These are phyloP conservation scores for Acanthosoma haemorrhoidale DNA, from an alignment of 2,888 invertebrate genomes.

Conservation along the genomic window DNA sequence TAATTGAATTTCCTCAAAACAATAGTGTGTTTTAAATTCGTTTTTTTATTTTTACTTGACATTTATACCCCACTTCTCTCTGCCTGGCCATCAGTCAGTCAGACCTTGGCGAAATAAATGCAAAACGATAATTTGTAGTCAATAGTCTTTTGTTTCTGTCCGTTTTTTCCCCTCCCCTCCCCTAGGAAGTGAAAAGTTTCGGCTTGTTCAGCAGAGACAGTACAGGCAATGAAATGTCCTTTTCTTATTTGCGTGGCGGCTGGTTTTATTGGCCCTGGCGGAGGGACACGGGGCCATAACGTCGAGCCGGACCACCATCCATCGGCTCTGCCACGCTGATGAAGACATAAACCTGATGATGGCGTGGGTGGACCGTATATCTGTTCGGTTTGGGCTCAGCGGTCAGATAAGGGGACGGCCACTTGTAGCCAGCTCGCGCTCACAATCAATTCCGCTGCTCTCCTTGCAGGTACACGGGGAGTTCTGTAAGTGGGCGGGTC, in stretches of 20 bases:
- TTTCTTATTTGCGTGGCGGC: neutral
- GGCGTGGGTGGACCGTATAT: neutral
- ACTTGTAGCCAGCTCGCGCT: neutral
- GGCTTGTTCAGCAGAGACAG: neutral
- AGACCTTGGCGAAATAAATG: slow-evolving; percentile 11
- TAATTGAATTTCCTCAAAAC: too few species aligned
- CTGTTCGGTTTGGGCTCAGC: neutral
- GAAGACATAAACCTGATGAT: slow-evolving; percentile 4
- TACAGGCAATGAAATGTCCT: neutral
- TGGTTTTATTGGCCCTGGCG: neutral
- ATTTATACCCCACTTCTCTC: neutral
- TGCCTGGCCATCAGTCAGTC: neutral
- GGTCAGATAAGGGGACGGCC: neutral
- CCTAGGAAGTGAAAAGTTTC: neutral
- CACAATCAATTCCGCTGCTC: neutral
- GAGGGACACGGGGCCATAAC: neutral
- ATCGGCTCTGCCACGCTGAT: neutral
- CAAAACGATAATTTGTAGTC: slow-evolving; percentile 8
- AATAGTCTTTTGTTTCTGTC: neutral
- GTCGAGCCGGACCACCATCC: neutral
- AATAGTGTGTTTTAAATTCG: neutral
- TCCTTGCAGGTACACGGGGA: too few species aligned
- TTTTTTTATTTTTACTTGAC: neutral
- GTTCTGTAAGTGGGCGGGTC: neutral
- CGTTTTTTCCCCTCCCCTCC: too few species aligned